Evolutionary conservation across 2,797 vertebrate species (phyloP).

Genomic region (Schizothorax lantsangensis): DNA sequence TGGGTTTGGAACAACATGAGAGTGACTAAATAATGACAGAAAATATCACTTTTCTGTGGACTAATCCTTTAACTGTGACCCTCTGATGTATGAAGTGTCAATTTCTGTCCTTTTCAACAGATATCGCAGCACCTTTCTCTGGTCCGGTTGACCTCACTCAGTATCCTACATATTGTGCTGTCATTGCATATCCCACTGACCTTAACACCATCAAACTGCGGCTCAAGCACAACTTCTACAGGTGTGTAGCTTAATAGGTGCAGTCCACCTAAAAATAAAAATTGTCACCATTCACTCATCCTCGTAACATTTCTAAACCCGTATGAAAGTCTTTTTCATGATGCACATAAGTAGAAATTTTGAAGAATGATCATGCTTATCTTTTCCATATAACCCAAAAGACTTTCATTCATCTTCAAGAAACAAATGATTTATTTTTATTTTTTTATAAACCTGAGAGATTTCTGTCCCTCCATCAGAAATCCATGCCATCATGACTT

Average conservation of each 20-base stretch:
- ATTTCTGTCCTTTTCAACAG: constrained; percentile 70
- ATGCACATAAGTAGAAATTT: neutral
- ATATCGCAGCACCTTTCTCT: constrained; percentile 91
- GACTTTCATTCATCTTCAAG: neutral
- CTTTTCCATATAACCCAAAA: neutral
- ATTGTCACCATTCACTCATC: neutral
- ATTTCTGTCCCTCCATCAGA: neutral
- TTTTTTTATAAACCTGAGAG: neutral
- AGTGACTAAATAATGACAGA: neutral
- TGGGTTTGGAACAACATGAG: neutral
- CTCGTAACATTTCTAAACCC: neutral
- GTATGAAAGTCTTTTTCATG: neutral
- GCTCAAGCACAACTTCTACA: constrained; percentile 94
- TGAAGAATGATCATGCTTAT: neutral
- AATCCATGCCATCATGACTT: neutral
- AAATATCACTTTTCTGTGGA: neutral
- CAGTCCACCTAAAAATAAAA: neutral
- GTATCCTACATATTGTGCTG: constrained; percentile 93
- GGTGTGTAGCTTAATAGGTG: constrained; percentile 75
- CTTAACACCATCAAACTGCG: constrained; percentile 91
- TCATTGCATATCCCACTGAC: constrained; percentile 95
- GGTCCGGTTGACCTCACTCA: constrained; percentile 92
- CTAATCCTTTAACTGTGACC: neutral
- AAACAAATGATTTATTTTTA: neutral
- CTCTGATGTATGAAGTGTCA: neutral